phyloP scores from a whole-genome alignment of 2,797 vertebrate genomes.

The Coregonus suidteri region DNA sequence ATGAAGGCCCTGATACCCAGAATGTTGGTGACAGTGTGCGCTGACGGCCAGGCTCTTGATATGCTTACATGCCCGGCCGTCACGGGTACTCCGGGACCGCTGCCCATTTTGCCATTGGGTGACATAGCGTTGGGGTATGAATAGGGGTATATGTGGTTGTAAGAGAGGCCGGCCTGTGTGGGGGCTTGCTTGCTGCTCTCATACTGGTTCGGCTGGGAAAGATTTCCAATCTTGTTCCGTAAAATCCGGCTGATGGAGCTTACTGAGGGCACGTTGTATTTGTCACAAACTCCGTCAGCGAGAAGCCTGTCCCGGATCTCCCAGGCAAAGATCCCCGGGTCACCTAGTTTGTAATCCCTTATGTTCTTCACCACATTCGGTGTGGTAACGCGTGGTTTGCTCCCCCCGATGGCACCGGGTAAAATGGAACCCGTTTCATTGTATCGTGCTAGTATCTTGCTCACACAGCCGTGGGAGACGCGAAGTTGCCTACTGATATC shows the following conservation, averaged over 20 bases:
- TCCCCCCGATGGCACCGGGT: conserved; percentile 95
- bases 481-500: conserved; percentile 96
- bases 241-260: conserved; percentile 98
- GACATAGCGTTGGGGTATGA: conserved; percentile 89
- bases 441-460: conserved; percentile 96
- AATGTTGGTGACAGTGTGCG: conserved; percentile 97
- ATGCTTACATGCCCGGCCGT: conserved; percentile 85
- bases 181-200: conserved; percentile 83
- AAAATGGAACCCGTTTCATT: conserved; percentile 98
- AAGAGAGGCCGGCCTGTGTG: conserved; percentile 83
- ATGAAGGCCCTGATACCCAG: conserved; percentile 94
- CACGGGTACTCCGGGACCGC: conserved; percentile 80
- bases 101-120: conserved; percentile 84
- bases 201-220: conserved; percentile 88
- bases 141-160: conserved; percentile 94
- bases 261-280: conserved; percentile 98
- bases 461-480: conserved; percentile 97
- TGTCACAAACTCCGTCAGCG: conserved; percentile 95
- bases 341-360: conserved; percentile 96
- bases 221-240: conserved; percentile 94
- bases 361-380: conserved; percentile 98
- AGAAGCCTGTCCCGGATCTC: conserved; percentile 96
- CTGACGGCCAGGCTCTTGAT: conserved; percentile 93
- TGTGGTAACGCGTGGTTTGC: conserved; percentile 97
- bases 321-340: conserved; percentile 98